Evolutionary conservation across 2,113 vertebrate genomes (phyloP).

Genomic region (Microtus ochrogaster): DNA sequence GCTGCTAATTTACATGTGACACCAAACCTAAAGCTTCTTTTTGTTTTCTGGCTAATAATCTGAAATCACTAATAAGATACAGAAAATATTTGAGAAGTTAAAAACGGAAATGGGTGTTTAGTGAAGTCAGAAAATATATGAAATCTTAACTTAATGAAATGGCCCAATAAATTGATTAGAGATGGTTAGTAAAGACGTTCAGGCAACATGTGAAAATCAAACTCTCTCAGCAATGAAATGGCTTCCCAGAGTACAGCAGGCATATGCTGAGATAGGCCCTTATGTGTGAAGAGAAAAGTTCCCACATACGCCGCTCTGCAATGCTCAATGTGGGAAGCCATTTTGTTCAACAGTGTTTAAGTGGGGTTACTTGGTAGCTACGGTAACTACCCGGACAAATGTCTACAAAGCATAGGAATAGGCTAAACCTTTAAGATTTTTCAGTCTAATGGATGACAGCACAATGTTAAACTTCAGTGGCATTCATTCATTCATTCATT

Average conservation of each 20-base stretch:
- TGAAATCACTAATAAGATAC: not conserved
- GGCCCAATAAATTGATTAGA: not conserved
- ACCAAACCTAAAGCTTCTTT: not conserved
- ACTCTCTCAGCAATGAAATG: not conserved
- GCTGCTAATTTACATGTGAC: not conserved
- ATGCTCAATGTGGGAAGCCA: not conserved
- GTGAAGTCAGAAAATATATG: not conserved
- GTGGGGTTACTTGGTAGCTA: constrained; percentile 7
- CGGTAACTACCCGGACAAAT: not conserved
- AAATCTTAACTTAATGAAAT: constrained; percentile 1
- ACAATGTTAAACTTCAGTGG: constrained; percentile 24
- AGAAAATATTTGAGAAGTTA: not conserved
- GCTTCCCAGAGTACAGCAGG: not conserved
- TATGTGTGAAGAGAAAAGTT: not conserved
- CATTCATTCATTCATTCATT: constrained; percentile 7
- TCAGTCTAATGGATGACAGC: not conserved
- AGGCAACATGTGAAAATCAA: not conserved
- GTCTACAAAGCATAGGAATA: not conserved
- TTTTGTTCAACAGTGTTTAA: not conserved
- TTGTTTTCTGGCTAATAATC: not conserved
- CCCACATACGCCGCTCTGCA: not conserved
- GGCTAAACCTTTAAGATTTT: not conserved
- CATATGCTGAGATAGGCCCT: not conserved
- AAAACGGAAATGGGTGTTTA: not conserved
- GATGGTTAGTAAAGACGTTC: not conserved